A percentile compares a stretch with the other conserved stretches of the same genome.
Conservation (phyloP, 2,113 vertebrate genomes). For the Salvator merianae region DNA sequence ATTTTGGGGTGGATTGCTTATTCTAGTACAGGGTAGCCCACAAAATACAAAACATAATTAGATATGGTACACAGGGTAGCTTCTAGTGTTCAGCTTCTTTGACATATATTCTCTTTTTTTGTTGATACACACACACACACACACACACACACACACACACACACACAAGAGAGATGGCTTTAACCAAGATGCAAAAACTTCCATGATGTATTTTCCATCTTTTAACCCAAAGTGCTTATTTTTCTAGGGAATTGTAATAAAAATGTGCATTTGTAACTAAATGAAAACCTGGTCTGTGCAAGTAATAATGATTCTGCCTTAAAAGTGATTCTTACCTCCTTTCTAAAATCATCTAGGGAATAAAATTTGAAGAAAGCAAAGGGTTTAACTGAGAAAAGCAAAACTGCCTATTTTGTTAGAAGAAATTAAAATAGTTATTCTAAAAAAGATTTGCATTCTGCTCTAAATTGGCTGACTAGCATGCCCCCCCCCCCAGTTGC, state of each 20-base stretch:
- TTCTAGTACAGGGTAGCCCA: no score
- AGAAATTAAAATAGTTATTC: background rate
- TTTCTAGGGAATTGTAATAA: constrained; percentile 49
- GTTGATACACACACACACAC: no score
- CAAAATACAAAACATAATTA: no score
- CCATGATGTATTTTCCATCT: background rate
- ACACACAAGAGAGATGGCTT: constrained; percentile 26
- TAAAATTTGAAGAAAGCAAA: background rate
- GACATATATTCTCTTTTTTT: no score
- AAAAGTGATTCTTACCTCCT: constrained; percentile 22
- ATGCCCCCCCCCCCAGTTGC: no score
- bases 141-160: no score
- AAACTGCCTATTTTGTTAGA: background rate
- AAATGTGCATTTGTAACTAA: constrained; percentile 52
- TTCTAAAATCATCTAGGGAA: constrained; percentile 19
- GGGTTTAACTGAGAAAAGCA: background rate
- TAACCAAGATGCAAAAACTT: constrained; percentile 11
- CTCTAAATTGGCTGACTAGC: background rate
- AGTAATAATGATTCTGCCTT: constrained; percentile 44
- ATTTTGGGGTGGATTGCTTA: no score
- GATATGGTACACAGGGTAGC: background rate
- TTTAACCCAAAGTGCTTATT: constrained; percentile 33
- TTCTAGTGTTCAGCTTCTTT: background rate
- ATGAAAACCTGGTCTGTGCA: constrained; percentile 41
- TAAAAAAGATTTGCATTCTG: background rate